Base-by-base conservation (phyloP, 2,888 invertebrate species). In the Loripinus fragilis region DNA sequence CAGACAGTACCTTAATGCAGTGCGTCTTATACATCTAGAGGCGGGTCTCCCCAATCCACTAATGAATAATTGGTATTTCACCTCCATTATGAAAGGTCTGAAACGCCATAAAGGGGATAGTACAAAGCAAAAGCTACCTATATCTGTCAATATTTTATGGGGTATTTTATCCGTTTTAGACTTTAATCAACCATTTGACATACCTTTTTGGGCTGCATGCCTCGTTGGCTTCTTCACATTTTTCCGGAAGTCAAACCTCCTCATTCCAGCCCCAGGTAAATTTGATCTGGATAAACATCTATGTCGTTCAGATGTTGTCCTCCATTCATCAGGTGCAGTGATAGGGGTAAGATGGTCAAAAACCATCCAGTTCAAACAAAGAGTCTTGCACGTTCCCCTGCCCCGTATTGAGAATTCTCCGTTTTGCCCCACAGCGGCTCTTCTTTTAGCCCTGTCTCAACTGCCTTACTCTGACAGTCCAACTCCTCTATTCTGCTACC, bases 351-450 rank as follows among this genome's bases (percentile, higher is more conserved):
- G 64, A 15, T 64, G 64, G 64, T 64, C 64, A 8, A 64, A 23
- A 35, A 41, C 41, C 33, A 20, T 42, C 48, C 17, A 73, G 25
- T 65, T 33, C 35, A 41, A 35, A 38, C 30, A 45, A n/a, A 7
- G 35, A n/a, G 33, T 66, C 3, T 41, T 73, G 25, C 55, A 33
- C 17, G 35, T 76, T 2, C 76, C 76, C 12, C 25, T 76, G 20
- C 65, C 71, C 2, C 33, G 30, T 1, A 65, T 65, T 15, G 3
- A 1, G 2, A 3, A 41, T 33, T 65, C 65, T n/a, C 52, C 52
- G 5, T 52, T 52, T 15, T 52, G 52, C 52, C 52, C 52, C 25
- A 25, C 52, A 2, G 52, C 23, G 5, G 52, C 52, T 7, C 52
- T 52, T 8, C 15, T 52, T 17, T 25, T 52, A 52, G 23, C 25